These are phyloP conservation scores for Salpingus planirostris DNA, from an alignment of 2,888 invertebrate species.

Conservation along the genomic window DNA sequence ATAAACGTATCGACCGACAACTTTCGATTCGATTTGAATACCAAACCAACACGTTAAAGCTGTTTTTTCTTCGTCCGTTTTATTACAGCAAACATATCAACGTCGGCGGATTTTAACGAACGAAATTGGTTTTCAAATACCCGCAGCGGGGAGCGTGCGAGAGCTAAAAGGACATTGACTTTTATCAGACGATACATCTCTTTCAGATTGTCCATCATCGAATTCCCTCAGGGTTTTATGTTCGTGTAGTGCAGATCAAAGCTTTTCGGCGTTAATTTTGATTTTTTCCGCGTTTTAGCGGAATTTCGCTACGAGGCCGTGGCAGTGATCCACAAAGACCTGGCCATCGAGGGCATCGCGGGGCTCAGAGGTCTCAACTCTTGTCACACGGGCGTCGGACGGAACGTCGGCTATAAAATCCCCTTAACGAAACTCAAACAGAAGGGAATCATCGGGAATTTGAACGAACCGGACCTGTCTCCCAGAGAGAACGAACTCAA, in stretches of 20 bases:
- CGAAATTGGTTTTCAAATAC: no score
- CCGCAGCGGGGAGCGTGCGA: no score
- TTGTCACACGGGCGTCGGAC: conserved; percentile 80
- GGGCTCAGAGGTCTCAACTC: conserved; percentile 69
- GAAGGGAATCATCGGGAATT: conserved; percentile 54
- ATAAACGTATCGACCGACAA: no score
- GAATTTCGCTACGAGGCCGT: conserved; percentile 75
- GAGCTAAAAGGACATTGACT: no score
- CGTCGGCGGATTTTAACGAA: no score
- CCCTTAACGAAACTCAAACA: conserved; percentile 70
- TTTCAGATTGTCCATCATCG: no score
- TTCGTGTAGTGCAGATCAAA: no score
- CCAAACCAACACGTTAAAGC: no score
- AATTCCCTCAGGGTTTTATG: no score
- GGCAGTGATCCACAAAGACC: conserved; percentile 67
- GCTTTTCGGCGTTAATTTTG: background rate
- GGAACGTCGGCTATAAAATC: conserved; percentile 84
- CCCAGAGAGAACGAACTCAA: conserved; percentile 74
- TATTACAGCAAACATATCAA: no score
- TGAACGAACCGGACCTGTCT: conserved; percentile 60
- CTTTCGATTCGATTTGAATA: no score
- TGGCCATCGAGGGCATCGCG: conserved; percentile 57
- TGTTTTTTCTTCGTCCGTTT: conserved; percentile 6
- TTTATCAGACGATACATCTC: no score
- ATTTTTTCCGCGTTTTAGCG: conserved; percentile 45